Evolutionary conservation across 2,113 vertebrate genomes (phyloP), one percentile per base, ranked within the genome.

Genomic region (Chloebia gouldiae): DNA sequence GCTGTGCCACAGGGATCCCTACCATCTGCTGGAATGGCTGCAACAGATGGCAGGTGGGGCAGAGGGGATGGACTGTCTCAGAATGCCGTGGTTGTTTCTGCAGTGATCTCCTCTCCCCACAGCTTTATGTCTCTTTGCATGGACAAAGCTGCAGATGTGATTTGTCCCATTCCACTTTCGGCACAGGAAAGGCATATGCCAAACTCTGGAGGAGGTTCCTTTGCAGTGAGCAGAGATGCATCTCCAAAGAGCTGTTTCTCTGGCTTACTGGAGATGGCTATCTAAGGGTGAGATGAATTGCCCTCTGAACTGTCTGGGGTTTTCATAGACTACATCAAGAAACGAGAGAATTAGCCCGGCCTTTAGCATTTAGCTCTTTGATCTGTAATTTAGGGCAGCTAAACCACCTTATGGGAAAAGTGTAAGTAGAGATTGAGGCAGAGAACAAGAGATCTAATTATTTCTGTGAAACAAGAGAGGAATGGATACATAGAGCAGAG

Each of bases 241-340:
- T 21, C 76, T 92, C 71, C 72, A 47, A 92, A 92, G 90, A 80
- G 86, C 71, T 88, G 57, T 73, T 90, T 77, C 69, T 93, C 80
- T 93, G 65, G 45, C 56, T 71, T 90, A 50, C 76, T 91, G 86
- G 75, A 92, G 88, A 75, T 88, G 91, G 80, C 76, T 94, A n/a
- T 88, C 86, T 75, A 27, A 70, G 88, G 80, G 66, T 70, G 76
- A 93, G 60, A 77, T 12, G 9, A 88, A 88, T 81, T 95, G 82
- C 63, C 71, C 64, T 95, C 75, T 92, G 92, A 73, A 66, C 70
- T 56, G 39, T 63, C 70, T 84, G 25, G 56, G 14, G 2, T 7
- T 88, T 90, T 77, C 60, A 47, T 5, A 44, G 71, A 24, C 57
- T 79, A 30, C 14, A 45, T 63, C 42, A 28, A 82, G 76, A 94